Conservation (phyloP, 2,797 vertebrate species). For the Hypotaenidia philippensis region DNA sequence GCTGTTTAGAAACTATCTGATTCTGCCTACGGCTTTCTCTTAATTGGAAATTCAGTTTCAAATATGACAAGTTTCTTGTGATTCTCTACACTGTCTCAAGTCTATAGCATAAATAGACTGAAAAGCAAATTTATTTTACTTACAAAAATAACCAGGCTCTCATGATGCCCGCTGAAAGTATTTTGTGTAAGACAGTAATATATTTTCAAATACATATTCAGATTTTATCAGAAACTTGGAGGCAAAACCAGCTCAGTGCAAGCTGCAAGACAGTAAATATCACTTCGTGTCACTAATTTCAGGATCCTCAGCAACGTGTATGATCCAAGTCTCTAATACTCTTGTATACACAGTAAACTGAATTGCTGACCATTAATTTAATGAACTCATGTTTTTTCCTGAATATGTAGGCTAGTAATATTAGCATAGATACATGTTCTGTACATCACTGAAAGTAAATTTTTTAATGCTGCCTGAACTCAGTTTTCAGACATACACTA, state of each 20-base stretch:
- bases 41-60: slow-evolving; percentile 6
- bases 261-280: neutral
- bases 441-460: neutral
- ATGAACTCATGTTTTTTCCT: neutral
- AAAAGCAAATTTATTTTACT: neutral
- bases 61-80: neutral
- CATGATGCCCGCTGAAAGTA: neutral
- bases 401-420: neutral
- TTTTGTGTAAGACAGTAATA: neutral
- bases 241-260: neutral
- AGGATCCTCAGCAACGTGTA: neutral
- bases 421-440: neutral
- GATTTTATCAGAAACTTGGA: neutral
- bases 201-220: neutral
- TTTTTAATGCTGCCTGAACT: neutral
- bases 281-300: neutral
- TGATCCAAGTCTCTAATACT: neutral
- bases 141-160: neutral
- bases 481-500: neutral
- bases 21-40: neutral
- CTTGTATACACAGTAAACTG: neutral
- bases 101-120: neutral
- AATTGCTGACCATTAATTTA: neutral
- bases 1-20: neutral
- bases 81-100: neutral